phyloP scores from a whole-genome alignment of 1,140 invertebrate species.

The Zelostemma sp. region DNA sequence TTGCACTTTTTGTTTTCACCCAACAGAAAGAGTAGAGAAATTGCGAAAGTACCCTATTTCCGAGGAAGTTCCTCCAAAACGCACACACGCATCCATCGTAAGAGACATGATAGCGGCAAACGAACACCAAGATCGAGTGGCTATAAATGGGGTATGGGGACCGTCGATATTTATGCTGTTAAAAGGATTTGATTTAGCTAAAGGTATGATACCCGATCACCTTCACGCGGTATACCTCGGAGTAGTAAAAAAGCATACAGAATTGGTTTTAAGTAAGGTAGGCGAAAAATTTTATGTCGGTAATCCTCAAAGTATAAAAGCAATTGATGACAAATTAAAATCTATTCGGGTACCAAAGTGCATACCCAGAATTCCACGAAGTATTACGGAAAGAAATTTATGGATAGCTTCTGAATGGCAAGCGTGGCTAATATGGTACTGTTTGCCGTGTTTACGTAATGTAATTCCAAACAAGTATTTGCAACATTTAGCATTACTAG shows the following conservation, averaged over 20 bases:
- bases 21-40: slow-evolving; percentile 3
- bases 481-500: slow-evolving; percentile 4
- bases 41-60: slow-evolving; percentile 18
- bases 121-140: no score
- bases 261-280: background rate
- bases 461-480: slow-evolving; percentile 19
- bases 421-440: slow-evolving; percentile 27
- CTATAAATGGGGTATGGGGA: no score
- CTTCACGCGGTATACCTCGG: slow-evolving; percentile 5
- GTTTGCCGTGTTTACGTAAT: slow-evolving; percentile 11
- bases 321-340: background rate
- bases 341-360: background rate
- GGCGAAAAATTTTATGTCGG: slow-evolving; percentile 5
- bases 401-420: slow-evolving; percentile 31
- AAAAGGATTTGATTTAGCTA: slow-evolving; percentile 2
- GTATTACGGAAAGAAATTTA: background rate
- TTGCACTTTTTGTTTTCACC: slow-evolving; percentile 33
- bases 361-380: background rate
- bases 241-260: background rate
- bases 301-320: background rate
- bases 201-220: slow-evolving; percentile 8
- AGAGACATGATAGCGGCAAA: slow-evolving; percentile 3
- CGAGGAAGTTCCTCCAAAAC: background rate
- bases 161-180: background rate
- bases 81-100: slow-evolving; percentile 21